Base-by-base conservation (phyloP, 2,113 vertebrate genomes). In the Chionodraco myersi region DNA sequence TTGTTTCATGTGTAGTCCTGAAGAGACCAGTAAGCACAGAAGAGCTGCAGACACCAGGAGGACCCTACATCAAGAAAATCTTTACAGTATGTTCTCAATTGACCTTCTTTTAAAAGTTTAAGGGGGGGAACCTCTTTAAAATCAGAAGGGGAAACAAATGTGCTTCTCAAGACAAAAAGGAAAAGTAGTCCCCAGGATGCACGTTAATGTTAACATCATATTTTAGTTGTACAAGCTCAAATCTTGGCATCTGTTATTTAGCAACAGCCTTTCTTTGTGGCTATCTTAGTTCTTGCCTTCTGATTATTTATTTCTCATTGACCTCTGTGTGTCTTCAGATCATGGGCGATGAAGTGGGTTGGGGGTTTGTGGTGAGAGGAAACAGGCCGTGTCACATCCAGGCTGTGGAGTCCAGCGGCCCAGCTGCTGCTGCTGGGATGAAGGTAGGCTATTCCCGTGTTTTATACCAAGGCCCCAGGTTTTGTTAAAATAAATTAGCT, bases 311-410 rank as follows among this genome's bases (percentile, higher is more conserved):
- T 0, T n/a, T 47, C 18, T 61, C 14, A 9, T 10, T 15, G 21
- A 18, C 1, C 0, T 58, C 12, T 74, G 59, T 14, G 9, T 54
- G 21, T 70, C 8, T n/a, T 6, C 85, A 98, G 97, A 95, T 98
- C 0, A 91, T 97, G 0, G 96, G 96, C 0, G 97, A 98, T 0
- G 97, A 96, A 0, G 97, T 98, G 41, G 97, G 97, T 53, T 98
- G 97, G 97, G 97, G 97, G 15, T 98, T 98, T 5, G 97, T 98
- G 88, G 95, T 98, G 15, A 84, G 97, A 51, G 97, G 97, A 2
- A 95, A 91, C 76, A 87, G 95, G 47, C 97, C 97, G 0, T 98
- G 97, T 89, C 96, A 98, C 81, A 95, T 98, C 72, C 97, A 98
- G 91, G 97, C 97, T 0, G 97, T 98, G 91, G 97, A 98, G 89